Evolutionary conservation across 2,797 vertebrate species (phyloP), one percentile per base, ranked within the genome.

Genomic region (Columba guinea): DNA sequence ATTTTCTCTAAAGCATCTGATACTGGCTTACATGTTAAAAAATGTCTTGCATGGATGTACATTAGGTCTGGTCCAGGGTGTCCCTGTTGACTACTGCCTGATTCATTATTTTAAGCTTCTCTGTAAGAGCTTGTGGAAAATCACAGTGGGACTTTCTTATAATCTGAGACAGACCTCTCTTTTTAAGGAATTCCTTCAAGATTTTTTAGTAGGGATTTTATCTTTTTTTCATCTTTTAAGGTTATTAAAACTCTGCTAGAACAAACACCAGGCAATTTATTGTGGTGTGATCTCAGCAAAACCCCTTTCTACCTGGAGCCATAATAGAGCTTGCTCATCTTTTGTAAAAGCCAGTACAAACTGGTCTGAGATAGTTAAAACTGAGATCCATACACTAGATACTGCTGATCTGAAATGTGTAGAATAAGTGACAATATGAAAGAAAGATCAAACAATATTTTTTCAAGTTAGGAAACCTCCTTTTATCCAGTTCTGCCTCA

Each of bases 1-100:
- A 64, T 94, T 93, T 94, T 90, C 86, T 90, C 46, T 63, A 59
- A 92, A 94, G 70, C 88, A 88, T 86, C 90, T 95, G 70, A 74
- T 87, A 37, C 86, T 96, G 83, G 79, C 68, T 96, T 84, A 58
- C 35, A 76, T 71, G 67, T 67, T 93, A 82, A 91, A 93, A 94
- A 89, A 79, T 48, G 7, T 58, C 87, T 60, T 84, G 70, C 56
- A 35, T 64, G 68, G 77, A 74, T 77, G 68, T 78, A 69, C 63
- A 34, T 81, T 70, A 87, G 77, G 34, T 81, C 52, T 91, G 83
- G 94, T 55, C 74, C 53, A 48, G 23, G 41, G 41, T 67, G 51
- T 87, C 85, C 73, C 60, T 84, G 23, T 77, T 95, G 95, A 77
- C 94, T 60, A 21, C 64, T 90, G 59, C 90, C 51, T 0, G 0